Base-by-base conservation (phyloP, 2,113 vertebrate species). In the Sapajus apella region DNA sequence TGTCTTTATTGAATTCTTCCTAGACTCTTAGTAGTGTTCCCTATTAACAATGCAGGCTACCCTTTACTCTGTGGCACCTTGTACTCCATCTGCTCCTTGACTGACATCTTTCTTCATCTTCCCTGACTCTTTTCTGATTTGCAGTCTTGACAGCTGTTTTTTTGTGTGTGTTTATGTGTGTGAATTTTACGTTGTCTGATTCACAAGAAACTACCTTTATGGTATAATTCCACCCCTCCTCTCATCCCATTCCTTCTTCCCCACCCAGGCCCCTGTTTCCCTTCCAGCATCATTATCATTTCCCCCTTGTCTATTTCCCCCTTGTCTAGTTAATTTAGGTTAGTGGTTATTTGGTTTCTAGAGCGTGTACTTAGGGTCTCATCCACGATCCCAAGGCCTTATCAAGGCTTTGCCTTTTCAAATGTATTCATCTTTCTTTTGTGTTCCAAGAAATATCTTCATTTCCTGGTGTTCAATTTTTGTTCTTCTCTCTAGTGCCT, bases 351-450 rank as follows among this genome's bases (percentile, higher is more conserved):
- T 45, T 86, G 52, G 17, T 76, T 90, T 87, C 61, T 45, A 66
- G 52, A 16, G 11, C 32, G 1, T 30, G 58, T 75, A 43, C 52
- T 84, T 45, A 37, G 37, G 8, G 52, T 81, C 76, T 40, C 58
- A 35, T 43, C 30, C 35, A 35, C 37, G 72, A 12, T 21, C 16
- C 21, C 58, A 58, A 68, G 40, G 35, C 88, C 77, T 82, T n/a
- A 32, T 37, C 35, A 73, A 73, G 68, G 11, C 56, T 90, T 92
- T 87, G 40, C 64, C 55, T 92, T 87, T 83, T 86, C 23, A 47
- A 7, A 47, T 52, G 8, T 68, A 50, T 79, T 94, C 61, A 23
- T 79, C 20, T 52, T 87, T 43, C 61, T 32, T 83, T 76, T 92
- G 35, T 86, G 68, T 96, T 73, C 79, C 73, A 90, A 40, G 68